These are phyloP conservation scores for Tympanuchus pallidicinctus DNA, from an alignment of 2,113 vertebrate genomes.

Conservation along the genomic window DNA sequence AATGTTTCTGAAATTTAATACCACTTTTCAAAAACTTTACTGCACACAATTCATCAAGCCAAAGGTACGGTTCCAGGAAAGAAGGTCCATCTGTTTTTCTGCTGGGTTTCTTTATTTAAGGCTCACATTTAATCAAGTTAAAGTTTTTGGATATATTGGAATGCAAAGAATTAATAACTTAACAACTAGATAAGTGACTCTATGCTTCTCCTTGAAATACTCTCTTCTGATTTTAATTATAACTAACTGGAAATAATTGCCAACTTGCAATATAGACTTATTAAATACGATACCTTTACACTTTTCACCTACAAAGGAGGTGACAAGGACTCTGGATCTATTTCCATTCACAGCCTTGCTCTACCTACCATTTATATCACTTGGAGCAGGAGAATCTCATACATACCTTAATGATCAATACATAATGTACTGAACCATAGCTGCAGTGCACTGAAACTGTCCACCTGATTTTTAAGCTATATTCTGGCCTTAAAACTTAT, in stretches of 20 bases:
- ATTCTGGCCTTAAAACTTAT: neutral
- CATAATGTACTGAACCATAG: neutral
- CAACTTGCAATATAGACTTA: neutral
- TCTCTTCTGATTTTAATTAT: neutral
- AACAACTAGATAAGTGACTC: neutral
- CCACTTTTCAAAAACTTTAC: conserved; percentile 34
- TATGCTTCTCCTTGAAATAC: neutral
- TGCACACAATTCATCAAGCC: conserved; percentile 47
- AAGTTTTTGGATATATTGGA: neutral
- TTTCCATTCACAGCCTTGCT: neutral
- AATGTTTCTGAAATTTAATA: conserved; percentile 48
- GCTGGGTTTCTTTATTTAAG: neutral
- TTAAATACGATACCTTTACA: conserved; percentile 37
- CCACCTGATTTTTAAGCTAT: neutral
- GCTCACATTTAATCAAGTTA: conserved; percentile 27
- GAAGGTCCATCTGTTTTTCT: conserved; percentile 50
- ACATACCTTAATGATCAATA: neutral
- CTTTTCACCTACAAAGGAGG: conserved; percentile 32
- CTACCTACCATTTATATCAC: neutral
- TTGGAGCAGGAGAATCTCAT: neutral
- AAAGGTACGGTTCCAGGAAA: conserved; percentile 38
- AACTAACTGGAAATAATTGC: conserved; percentile 8
- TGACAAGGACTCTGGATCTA: neutral
- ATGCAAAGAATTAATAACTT: conserved; percentile 39
- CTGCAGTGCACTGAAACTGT: neutral